phyloP scores from a whole-genome alignment of 2,888 invertebrate genomes.

The Sympetrum striolatum region DNA sequence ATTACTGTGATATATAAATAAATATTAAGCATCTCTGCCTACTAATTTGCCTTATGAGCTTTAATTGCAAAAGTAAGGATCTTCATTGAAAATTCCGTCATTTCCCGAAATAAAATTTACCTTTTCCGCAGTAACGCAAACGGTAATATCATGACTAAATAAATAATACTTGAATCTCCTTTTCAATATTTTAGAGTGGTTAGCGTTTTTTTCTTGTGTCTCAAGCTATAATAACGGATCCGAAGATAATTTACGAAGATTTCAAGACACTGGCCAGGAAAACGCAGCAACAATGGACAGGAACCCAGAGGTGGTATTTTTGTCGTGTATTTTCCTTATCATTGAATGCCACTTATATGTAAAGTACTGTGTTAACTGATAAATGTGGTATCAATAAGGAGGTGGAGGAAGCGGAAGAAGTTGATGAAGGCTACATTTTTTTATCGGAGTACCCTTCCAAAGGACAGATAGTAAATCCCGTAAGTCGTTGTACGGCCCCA shows the following conservation, averaged over 20 bases:
- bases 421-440: conserved; percentile 20
- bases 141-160: not conserved
- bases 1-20: not conserved
- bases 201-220: conserved; percentile 26
- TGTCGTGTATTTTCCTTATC: not conserved
- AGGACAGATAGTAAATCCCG: conserved; percentile 44
- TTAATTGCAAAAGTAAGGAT: conserved; percentile 26
- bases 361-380: not conserved
- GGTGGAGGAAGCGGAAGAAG: conserved; percentile 36
- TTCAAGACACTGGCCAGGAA: not conserved
- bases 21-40: not conserved
- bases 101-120: not conserved
- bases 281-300: not conserved
- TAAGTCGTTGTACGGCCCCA: not conserved
- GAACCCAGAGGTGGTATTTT: not conserved
- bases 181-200: not conserved
- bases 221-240: conserved; percentile 13
- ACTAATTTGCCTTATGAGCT: not conserved
- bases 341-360: not conserved
- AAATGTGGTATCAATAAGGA: not conserved
- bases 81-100: not conserved
- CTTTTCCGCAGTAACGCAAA: not conserved
- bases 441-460: conserved; percentile 25
- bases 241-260: not conserved
- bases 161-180: not conserved